Evolutionary conservation across 2,797 vertebrate genomes (phyloP).

Genomic region (Dendrocincla fuliginosa): DNA sequence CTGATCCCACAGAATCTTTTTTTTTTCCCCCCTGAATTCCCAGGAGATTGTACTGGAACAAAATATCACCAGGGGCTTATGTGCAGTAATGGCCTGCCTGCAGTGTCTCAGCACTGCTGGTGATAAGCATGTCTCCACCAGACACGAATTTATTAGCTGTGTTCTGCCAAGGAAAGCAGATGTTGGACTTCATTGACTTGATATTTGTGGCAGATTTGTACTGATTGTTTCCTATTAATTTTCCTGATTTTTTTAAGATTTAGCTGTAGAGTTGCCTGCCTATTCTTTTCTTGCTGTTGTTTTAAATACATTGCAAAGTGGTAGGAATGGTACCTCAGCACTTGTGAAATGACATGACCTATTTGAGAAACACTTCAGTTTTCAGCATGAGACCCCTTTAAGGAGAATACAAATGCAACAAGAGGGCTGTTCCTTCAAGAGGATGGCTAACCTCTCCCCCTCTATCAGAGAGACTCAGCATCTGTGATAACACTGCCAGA

Average conservation of each 20-base stretch:
- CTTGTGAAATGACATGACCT: neutral
- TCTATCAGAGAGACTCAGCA: neutral
- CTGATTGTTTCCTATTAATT: slow-evolving; percentile 62
- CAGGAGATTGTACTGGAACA: neutral
- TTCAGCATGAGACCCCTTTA: neutral
- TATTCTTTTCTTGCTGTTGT: neutral
- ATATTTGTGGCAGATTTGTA: slow-evolving; percentile 12
- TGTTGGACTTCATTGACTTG: slow-evolving; percentile 53
- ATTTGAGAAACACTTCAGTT: neutral
- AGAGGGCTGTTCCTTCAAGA: neutral
- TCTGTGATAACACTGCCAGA: neutral
- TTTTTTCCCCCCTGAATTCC: neutral
- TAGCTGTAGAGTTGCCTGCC: neutral
- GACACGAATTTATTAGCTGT: neutral
- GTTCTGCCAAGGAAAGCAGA: slow-evolving; percentile 60
- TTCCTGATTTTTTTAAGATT: slow-evolving; percentile 1
- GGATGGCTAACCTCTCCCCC: neutral
- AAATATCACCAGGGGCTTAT: neutral
- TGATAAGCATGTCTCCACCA: neutral
- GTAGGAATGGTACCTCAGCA: neutral
- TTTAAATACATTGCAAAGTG: neutral
- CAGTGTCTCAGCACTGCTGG: neutral
- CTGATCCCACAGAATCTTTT: neutral
- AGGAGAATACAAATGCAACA: neutral
- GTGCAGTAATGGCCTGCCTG: neutral